Conservation (phyloP, 1,140 invertebrate species). For the Drosophila dunni region DNA sequence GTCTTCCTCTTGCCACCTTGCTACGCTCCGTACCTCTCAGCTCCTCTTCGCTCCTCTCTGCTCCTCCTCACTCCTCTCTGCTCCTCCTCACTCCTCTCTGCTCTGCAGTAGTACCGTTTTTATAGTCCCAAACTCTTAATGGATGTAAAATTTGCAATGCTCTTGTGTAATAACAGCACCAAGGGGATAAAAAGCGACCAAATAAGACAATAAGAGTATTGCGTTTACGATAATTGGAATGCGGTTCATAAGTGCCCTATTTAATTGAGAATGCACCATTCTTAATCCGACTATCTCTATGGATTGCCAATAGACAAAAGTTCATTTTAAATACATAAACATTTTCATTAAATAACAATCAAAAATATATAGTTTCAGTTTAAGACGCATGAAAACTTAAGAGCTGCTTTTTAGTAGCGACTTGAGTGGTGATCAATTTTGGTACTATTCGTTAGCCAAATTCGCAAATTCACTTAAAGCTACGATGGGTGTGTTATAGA, state of each 20-base stretch:
- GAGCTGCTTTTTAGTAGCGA: no score
- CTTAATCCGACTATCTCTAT: slow-evolving; percentile 16
- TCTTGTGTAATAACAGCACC: slow-evolving; percentile 28
- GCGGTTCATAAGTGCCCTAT: slow-evolving; percentile 5
- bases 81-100: no score
- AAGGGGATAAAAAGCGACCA: slow-evolving; percentile 16
- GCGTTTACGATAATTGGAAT: slow-evolving; percentile 32
- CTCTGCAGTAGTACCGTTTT: slow-evolving; percentile 14
- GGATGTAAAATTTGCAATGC: slow-evolving; percentile 42
- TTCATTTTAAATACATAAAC: not conserved
- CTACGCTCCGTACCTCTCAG: no score
- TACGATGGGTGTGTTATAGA: no score
- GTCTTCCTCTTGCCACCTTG: slow-evolving; percentile 27
- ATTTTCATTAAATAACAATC: slow-evolving; percentile 1
- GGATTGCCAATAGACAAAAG: slow-evolving; percentile 5
- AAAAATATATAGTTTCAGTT: no score
- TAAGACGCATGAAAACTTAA: no score
- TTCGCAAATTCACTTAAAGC: no score
- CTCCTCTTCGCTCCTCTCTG: no score
- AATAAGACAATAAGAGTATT: slow-evolving; percentile 19
- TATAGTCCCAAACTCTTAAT: slow-evolving; percentile 47
- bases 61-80: no score
- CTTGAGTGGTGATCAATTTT: no score
- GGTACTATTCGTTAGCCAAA: no score
- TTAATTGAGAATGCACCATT: slow-evolving; percentile 25